These are phyloP conservation scores for Nemapogon koenigi DNA, from an alignment of 2,888 invertebrate genomes.

Conservation along the genomic window DNA sequence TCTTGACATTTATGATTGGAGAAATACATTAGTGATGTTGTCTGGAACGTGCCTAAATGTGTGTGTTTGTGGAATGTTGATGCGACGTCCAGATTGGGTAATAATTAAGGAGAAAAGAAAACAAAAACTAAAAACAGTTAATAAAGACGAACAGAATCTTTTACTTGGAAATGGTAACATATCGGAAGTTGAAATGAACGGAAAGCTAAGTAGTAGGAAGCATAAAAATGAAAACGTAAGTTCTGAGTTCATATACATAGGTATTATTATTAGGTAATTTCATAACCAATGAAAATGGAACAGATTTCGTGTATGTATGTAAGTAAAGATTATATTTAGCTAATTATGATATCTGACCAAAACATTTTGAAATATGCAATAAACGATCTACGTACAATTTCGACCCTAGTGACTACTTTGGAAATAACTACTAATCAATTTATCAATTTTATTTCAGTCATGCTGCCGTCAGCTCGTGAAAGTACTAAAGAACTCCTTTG, in stretches of 20 bases:
- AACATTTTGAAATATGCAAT: no score
- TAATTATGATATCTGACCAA: no score
- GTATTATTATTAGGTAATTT: no score
- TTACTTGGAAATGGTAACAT: slow-evolving; percentile 72
- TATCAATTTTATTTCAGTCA: no score
- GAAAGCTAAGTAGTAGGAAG: slow-evolving; percentile 48
- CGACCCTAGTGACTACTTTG: no score
- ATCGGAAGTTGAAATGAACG: slow-evolving; percentile 70
- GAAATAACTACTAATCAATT: no score
- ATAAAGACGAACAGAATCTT: slow-evolving; percentile 69
- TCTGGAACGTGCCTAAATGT: slow-evolving; percentile 85
- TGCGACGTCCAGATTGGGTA: slow-evolving; percentile 88
- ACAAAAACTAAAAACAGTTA: slow-evolving; percentile 51
- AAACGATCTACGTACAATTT: no score
- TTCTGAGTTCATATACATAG: no score
- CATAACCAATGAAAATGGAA: no score
- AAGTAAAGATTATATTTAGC: no score
- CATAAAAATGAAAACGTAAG: no score
- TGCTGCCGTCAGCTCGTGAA: slow-evolving; percentile 76
- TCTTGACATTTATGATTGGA: slow-evolving; percentile 78
- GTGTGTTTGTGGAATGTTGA: slow-evolving; percentile 84
- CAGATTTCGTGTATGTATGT: no score
- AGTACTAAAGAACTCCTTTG: slow-evolving; percentile 72
- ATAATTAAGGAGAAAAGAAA: slow-evolving; percentile 67
- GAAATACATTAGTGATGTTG: slow-evolving; percentile 77